A percentile compares a stretch with the other conserved stretches of the same genome.
These are phyloP conservation scores for Podargus strigoides DNA, from an alignment of 2,797 vertebrate genomes.

Conservation along the genomic window DNA sequence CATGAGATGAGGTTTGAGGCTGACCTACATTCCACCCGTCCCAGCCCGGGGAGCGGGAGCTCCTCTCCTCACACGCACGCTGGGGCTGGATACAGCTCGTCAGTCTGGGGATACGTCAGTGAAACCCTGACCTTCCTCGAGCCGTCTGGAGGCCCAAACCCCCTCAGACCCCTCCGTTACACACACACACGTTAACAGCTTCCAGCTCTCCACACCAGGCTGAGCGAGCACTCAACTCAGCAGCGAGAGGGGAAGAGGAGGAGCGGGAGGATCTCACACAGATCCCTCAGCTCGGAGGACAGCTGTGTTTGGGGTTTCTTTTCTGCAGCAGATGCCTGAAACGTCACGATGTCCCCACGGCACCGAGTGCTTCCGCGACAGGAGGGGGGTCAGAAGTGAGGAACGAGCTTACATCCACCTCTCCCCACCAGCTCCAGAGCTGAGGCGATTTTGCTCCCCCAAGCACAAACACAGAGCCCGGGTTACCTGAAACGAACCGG, in stretches of 20 bases:
- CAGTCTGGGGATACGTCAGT: accelerated
- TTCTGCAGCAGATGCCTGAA: slow-evolving; percentile 1
- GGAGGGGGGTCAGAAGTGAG: neutral
- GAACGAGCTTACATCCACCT: neutral
- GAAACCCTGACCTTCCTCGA: neutral
- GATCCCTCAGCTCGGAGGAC: neutral
- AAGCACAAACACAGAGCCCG: accelerated
- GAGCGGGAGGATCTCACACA: neutral
- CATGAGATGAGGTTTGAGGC: neutral
- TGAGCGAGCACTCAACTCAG: neutral
- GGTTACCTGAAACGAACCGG: neutral
- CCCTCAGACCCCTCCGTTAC: accelerated
- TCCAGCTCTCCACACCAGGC: neutral
- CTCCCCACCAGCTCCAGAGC: neutral
- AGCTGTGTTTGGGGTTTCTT: slow-evolving; percentile 20
- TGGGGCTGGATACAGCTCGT: neutral
- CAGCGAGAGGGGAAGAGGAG: neutral
- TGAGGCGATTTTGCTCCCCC: accelerated
- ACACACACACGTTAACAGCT: neutral
- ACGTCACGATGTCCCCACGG: neutral
- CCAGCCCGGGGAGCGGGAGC: accelerated
- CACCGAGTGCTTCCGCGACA: neutral
- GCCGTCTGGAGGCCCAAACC: neutral
- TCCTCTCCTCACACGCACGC: accelerated
- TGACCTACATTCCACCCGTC: neutral